Evolutionary conservation across 2,888 invertebrate species (phyloP).

Genomic region (Lypha dubia): DNA sequence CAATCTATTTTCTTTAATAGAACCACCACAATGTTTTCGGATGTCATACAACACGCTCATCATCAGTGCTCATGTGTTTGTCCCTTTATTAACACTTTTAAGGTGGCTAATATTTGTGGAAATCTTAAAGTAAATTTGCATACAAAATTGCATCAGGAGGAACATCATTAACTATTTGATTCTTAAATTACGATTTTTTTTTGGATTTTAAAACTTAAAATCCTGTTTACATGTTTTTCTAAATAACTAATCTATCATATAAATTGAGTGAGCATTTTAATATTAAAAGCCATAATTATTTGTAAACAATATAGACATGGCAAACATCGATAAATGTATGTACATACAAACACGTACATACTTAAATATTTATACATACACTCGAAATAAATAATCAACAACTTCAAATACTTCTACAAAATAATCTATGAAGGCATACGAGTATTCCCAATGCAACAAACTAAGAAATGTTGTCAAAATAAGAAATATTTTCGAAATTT

Average conservation of each 20-base stretch:
- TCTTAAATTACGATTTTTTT: too few relatives aligned
- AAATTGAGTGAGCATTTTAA: not conserved
- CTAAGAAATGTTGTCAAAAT: conserved; percentile 8
- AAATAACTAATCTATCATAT: not conserved
- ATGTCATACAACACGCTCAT: too few relatives aligned
- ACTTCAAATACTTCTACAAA: not conserved
- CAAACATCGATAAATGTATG: not conserved
- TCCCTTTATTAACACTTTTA: too few relatives aligned
- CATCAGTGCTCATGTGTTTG: too few relatives aligned
- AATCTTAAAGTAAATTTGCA: too few relatives aligned
- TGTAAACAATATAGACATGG: not conserved
- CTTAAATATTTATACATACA: not conserved
- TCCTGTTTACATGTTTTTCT: not conserved
- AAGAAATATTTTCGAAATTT: conserved; percentile 8
- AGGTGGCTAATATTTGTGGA: too few relatives aligned
- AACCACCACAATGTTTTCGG: too few relatives aligned
- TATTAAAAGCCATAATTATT: not conserved
- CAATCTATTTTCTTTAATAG: too few relatives aligned
- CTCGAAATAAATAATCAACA: not conserved
- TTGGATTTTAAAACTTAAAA: too few relatives aligned
- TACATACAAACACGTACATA: too few relatives aligned
- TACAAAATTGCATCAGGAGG: too few relatives aligned
- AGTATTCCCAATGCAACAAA: conserved; percentile 5
- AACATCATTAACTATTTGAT: too few relatives aligned
- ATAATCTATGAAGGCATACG: not conserved